phyloP scores from a whole-genome alignment of 2,797 vertebrate species.

The Xenops minutus region DNA sequence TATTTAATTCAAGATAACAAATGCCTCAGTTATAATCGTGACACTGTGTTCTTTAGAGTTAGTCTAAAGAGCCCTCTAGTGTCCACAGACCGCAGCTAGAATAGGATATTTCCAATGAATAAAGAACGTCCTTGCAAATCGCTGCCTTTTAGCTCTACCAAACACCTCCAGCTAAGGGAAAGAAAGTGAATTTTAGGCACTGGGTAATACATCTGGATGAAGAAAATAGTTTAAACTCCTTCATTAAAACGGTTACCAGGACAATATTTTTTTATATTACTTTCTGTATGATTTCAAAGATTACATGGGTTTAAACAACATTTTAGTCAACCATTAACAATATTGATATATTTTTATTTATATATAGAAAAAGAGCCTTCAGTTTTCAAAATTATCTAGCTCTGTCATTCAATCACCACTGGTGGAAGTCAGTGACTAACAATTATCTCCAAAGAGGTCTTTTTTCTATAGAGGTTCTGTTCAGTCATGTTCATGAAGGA shows the following conservation, averaged over 20 bases:
- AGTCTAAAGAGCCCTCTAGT: conserved; percentile 72
- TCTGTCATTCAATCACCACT: not conserved
- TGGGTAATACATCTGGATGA: not conserved
- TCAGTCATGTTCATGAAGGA: not conserved
- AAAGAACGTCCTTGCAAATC: not conserved
- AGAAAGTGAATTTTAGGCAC: not conserved
- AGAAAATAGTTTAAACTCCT: not conserved
- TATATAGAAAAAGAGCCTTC: not conserved
- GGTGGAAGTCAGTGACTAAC: not conserved
- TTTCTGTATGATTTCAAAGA: not conserved
- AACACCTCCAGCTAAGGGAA: not conserved
- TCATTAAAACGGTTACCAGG: not conserved
- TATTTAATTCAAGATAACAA: not conserved
- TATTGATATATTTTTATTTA: not conserved
- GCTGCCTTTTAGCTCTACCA: not conserved
- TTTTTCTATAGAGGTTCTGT: not conserved
- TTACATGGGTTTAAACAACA: not conserved
- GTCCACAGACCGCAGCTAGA: not conserved
- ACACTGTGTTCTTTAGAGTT: not conserved
- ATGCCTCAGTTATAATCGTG: not conserved
- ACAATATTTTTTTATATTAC: not conserved
- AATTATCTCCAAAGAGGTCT: not conserved
- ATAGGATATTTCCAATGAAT: not conserved
- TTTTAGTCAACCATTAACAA: not conserved
- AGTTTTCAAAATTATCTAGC: not conserved